A percentile compares a stretch with the other conserved stretches of the same genome.
These are phyloP conservation scores for Leptarthrus brevirostris DNA, from an alignment of 2,888 invertebrate species.

Conservation along the genomic window DNA sequence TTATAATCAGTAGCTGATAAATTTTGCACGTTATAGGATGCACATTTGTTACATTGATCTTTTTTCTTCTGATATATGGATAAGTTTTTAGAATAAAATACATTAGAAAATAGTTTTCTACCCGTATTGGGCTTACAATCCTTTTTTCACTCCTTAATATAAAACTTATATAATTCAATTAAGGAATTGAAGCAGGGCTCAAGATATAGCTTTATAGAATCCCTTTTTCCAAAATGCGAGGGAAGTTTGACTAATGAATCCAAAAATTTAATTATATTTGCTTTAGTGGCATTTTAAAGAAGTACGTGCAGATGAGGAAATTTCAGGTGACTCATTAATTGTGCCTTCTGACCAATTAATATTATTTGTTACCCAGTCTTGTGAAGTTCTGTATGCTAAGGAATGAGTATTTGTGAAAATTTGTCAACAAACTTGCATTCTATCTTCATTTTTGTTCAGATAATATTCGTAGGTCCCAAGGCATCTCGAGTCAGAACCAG, in stretches of 20 bases:
- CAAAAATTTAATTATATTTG: too few relatives aligned
- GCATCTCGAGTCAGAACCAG: too few relatives aligned
- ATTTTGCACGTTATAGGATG: neutral
- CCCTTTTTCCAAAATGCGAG: neutral
- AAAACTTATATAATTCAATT: neutral
- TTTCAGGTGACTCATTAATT: too few relatives aligned
- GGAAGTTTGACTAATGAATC: neutral
- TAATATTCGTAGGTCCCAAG: too few relatives aligned
- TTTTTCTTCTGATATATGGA: neutral
- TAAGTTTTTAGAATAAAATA: conserved; percentile 1
- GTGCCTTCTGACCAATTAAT: too few relatives aligned
- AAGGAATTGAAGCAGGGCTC: neutral
- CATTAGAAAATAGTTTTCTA: neutral
- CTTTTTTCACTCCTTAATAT: neutral
- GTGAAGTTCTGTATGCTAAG: too few relatives aligned
- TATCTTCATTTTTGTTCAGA: too few relatives aligned
- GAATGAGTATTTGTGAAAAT: too few relatives aligned
- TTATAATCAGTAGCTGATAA: neutral
- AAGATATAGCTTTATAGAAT: neutral
- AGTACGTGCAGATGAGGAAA: too few relatives aligned
- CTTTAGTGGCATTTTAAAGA: too few relatives aligned
- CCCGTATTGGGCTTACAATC: neutral
- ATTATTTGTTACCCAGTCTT: too few relatives aligned
- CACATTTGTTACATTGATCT: neutral
- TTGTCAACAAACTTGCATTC: too few relatives aligned